phyloP scores from a whole-genome alignment of 1,140 invertebrate genomes.

The Nephila pilipes region DNA sequence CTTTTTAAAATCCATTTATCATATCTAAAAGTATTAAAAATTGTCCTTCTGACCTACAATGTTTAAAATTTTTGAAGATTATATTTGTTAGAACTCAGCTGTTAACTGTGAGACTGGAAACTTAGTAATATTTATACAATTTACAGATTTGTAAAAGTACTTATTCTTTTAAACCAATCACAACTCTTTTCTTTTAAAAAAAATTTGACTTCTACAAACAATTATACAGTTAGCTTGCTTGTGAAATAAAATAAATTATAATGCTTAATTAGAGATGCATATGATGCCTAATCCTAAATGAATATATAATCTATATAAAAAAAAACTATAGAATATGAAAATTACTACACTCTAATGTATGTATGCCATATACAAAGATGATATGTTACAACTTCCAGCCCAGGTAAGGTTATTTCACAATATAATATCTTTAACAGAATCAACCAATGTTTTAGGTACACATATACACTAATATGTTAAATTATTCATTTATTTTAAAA shows the following conservation, averaged over 20 bases:
- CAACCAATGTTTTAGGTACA: neutral
- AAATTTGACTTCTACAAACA: constrained; percentile 8
- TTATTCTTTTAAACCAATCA: neutral
- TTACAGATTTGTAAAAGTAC: too few species aligned
- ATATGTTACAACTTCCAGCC: constrained; percentile 66
- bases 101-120: too few species aligned
- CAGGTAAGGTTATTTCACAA: constrained; percentile 33
- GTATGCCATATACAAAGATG: constrained; percentile 62
- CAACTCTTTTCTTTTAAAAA: neutral
- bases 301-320: constrained; percentile 41
- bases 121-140: too few species aligned
- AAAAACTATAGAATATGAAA: constrained; percentile 28
- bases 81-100: too few species aligned
- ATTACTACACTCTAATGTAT: neutral
- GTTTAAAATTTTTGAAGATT: too few species aligned
- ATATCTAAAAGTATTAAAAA: too few species aligned
- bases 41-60: too few species aligned
- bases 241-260: constrained; percentile 19
- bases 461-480: neutral
- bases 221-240: neutral
- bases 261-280: constrained; percentile 17
- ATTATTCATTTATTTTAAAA: neutral
- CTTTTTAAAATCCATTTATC: too few species aligned
- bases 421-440: neutral
- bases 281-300: constrained; percentile 12